A percentile compares a stretch with the other conserved stretches of the same genome.
Conservation (phyloP, 2,113 vertebrate species). For the Apteryx owenii region DNA sequence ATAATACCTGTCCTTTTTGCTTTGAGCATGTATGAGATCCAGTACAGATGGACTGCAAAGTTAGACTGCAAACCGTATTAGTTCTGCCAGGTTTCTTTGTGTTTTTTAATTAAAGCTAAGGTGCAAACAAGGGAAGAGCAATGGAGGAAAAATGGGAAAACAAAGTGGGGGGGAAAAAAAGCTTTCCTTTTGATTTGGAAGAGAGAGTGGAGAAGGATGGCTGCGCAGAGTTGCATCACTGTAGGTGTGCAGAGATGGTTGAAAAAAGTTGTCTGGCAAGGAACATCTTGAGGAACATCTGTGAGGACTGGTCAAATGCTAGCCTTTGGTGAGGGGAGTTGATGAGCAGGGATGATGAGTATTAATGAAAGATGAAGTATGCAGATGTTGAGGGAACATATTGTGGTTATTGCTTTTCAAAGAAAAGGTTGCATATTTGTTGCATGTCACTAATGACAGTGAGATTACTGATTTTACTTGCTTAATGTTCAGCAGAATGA, state of each 20-base stretch:
- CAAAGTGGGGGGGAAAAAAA: not conserved
- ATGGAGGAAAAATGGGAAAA: not conserved
- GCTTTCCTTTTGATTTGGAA: not conserved
- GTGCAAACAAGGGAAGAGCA: not conserved
- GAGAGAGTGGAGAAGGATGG: not conserved
- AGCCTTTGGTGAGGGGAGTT: not conserved
- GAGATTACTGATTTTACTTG: not conserved
- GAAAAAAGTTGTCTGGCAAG: not conserved
- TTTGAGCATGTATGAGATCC: not conserved
- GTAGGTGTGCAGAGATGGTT: not conserved
- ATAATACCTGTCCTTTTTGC: not conserved
- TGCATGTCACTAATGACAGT: not conserved
- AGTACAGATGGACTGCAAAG: not conserved
- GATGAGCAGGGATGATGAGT: not conserved
- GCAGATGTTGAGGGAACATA: not conserved
- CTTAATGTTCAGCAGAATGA: not conserved
- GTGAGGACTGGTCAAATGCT: not conserved
- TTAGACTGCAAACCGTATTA: not conserved
- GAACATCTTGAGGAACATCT: not conserved
- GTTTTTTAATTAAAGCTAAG: conserved; percentile 3
- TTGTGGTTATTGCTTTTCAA: not conserved
- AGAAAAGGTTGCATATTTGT: not conserved
- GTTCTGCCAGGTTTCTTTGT: not conserved
- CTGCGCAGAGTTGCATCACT: not conserved
- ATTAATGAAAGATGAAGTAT: not conserved